Conservation (phyloP, 2,888 invertebrate species). For the Acanthosoma haemorrhoidale region DNA sequence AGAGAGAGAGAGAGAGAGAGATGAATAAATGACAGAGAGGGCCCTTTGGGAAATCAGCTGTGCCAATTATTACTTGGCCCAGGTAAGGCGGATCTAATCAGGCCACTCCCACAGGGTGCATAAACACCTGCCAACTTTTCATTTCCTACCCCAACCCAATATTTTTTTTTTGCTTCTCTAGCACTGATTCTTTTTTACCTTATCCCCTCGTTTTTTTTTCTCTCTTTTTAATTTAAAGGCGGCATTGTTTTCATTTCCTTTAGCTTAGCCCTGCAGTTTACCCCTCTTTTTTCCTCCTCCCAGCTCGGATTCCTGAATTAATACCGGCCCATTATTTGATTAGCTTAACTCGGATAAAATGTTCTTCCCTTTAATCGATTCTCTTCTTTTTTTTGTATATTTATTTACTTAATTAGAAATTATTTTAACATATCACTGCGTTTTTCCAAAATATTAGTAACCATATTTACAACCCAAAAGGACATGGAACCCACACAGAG, state of each 20-base stretch:
- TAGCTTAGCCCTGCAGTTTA: too few species aligned
- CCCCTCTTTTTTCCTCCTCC: too few species aligned
- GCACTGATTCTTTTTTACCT: slow-evolving; percentile 6
- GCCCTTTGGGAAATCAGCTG: slow-evolving; percentile 3
- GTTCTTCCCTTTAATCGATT: too few species aligned
- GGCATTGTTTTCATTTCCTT: slow-evolving; percentile 8
- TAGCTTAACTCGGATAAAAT: too few species aligned
- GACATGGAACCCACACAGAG: too few species aligned
- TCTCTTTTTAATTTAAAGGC: slow-evolving; percentile 4
- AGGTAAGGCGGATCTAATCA: slow-evolving; percentile 14
- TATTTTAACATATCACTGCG: too few species aligned
- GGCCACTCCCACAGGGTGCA: not conserved
- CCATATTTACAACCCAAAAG: too few species aligned
- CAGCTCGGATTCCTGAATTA: too few species aligned
- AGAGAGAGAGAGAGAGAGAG: not conserved
- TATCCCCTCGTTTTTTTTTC: not conserved
- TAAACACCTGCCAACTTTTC: slow-evolving; percentile 14
- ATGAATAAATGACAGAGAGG: not conserved
- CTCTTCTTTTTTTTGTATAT: too few species aligned
- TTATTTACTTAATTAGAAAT: too few species aligned
- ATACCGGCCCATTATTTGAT: too few species aligned
- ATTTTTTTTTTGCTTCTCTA: not conserved
- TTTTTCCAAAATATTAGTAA: too few species aligned
- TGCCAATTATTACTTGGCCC: slow-evolving; percentile 10
- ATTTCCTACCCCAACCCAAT: not conserved